Evolutionary conservation across 2,797 vertebrate genomes (phyloP).

Genomic region (Sylvia borin): DNA sequence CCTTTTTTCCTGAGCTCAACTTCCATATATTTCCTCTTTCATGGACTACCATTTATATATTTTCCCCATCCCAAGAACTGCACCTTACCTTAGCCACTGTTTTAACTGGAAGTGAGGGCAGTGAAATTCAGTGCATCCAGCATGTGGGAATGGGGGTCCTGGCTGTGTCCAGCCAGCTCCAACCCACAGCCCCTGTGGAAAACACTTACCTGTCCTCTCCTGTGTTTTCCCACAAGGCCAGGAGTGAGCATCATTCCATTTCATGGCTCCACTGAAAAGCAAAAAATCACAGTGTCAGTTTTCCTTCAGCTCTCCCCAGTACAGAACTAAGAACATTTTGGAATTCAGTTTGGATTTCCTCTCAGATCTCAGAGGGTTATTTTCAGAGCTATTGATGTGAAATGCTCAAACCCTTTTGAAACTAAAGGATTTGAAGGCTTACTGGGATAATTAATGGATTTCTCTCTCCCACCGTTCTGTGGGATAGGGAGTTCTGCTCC

Average conservation of each 20-base stretch:
- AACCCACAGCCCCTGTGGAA: background rate
- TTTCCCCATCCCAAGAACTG: background rate
- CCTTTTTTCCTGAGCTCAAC: background rate
- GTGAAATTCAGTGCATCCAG: background rate
- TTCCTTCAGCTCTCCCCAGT: background rate
- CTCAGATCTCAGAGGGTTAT: background rate
- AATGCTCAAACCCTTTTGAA: background rate
- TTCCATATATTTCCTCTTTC: background rate
- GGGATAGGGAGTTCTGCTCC: background rate
- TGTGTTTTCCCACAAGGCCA: rapidly evolving
- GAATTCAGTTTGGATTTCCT: background rate
- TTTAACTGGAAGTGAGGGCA: background rate
- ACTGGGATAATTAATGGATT: background rate
- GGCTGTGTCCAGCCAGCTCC: background rate
- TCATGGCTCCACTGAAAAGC: background rate
- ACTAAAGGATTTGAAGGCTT: background rate
- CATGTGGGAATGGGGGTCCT: background rate
- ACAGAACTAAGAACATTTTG: background rate
- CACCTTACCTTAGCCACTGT: background rate
- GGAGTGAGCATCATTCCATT: background rate
- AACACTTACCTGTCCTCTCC: background rate
- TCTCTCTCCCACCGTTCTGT: background rate
- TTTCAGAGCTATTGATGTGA: background rate
- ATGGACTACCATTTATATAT: background rate
- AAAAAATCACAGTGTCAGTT: background rate